Conservation (phyloP, 2,113 vertebrate genomes). For the Hippocampus guttulatus region DNA sequence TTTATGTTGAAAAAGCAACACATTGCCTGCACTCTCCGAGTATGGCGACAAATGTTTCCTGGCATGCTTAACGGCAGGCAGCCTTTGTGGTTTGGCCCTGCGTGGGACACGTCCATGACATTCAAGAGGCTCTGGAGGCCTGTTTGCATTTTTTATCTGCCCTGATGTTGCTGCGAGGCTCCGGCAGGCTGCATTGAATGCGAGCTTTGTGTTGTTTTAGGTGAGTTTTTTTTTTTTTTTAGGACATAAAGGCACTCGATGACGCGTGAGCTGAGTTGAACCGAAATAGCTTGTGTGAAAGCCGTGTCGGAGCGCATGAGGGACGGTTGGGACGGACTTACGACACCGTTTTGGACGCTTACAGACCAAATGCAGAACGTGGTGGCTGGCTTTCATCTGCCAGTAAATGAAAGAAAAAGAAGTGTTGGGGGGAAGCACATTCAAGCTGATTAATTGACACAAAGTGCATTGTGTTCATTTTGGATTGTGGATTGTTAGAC, state of each 20-base stretch:
- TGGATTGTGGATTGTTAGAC: not conserved
- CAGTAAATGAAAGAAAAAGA: not conserved
- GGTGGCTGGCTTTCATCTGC: not conserved
- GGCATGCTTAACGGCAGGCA: slow-evolving; percentile 19
- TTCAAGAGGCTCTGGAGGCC: slow-evolving; percentile 31
- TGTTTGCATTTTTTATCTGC: slow-evolving; percentile 30
- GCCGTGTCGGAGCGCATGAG: not conserved
- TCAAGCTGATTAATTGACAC: not conserved
- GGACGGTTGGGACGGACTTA: not conserved
- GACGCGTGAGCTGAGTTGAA: not conserved
- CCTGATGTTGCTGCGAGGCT: slow-evolving; percentile 14
- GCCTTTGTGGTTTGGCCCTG: slow-evolving; percentile 27
- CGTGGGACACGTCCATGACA: slow-evolving; percentile 18
- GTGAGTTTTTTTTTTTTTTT: not conserved
- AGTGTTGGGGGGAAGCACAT: not conserved
- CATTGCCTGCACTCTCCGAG: slow-evolving; percentile 26
- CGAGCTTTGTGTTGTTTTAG: not conserved
- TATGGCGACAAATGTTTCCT: slow-evolving; percentile 36
- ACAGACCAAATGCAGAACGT: not conserved
- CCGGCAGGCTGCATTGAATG: slow-evolving; percentile 6
- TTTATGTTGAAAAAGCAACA: not conserved
- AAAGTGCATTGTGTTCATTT: not conserved
- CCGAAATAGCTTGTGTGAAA: not conserved
- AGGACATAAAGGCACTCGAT: not conserved
- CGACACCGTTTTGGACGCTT: not conserved